These are phyloP conservation scores for Dryobates pubescens DNA, from an alignment of 2,797 vertebrate genomes.

Conservation along the genomic window DNA sequence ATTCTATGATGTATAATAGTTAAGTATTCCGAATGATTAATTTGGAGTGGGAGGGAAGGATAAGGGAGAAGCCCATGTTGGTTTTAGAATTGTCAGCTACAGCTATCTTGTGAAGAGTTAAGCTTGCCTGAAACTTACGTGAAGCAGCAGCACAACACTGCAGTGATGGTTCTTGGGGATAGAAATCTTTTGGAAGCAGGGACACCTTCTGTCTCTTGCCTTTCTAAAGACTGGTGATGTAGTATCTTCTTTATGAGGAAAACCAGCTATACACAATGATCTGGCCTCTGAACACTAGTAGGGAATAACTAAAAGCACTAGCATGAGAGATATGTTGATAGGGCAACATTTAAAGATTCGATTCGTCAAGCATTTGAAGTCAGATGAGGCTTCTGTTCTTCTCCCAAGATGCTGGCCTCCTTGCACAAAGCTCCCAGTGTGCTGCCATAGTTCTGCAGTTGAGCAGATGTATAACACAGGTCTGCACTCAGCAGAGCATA, in stretches of 20 bases:
- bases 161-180: neutral
- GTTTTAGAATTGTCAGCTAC: neutral
- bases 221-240: neutral
- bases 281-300: neutral
- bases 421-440: accelerated
- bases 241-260: neutral
- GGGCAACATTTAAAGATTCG: neutral
- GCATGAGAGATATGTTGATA: neutral
- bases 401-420: neutral
- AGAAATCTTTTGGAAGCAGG: neutral
- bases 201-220: neutral
- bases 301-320: neutral
- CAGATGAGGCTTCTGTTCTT: neutral
- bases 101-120: neutral
- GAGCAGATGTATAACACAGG: neutral
- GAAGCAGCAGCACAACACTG: neutral
- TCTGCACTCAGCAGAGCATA: neutral
- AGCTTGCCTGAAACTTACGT: neutral
- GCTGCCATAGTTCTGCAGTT: accelerated
- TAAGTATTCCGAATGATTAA: neutral
- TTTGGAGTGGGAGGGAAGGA: neutral
- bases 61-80: neutral
- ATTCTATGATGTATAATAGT: no score
- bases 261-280: neutral
- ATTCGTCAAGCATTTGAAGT: neutral